Evolutionary conservation across 1,140 invertebrate genomes (phyloP).

Genomic region (Rhynchophorus ferrugineus): DNA sequence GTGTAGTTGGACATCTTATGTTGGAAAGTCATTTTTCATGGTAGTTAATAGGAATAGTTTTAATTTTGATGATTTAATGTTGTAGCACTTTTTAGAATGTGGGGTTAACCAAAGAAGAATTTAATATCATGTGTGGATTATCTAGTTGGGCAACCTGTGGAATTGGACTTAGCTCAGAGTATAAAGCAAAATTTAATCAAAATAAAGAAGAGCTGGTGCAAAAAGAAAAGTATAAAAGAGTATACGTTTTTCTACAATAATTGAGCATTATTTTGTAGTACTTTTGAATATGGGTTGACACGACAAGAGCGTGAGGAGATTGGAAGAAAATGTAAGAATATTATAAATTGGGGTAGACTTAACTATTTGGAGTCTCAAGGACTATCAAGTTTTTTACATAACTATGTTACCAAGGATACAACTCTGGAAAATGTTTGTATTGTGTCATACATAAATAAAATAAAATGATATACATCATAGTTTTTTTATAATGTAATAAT

Average conservation of each 20-base stretch:
- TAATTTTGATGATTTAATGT: conserved; percentile 9
- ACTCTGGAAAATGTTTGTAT: conserved; percentile 76
- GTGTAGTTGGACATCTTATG: conserved; percentile 62
- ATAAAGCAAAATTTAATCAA: conserved; percentile 7
- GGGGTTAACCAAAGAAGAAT: conserved; percentile 56
- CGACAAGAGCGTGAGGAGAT: conserved; percentile 50
- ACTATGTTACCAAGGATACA: conserved; percentile 55
- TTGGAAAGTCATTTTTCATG: conserved; percentile 56
- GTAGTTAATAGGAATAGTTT: conserved; percentile 27
- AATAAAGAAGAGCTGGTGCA: conserved; percentile 9
- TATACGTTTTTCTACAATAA: background rate
- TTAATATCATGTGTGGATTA: conserved; percentile 67
- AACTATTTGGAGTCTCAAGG: conserved; percentile 51
- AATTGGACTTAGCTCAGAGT: conserved; percentile 46
- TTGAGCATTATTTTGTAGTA: conserved; percentile 17
- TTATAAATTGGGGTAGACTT: conserved; percentile 70
- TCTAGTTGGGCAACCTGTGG: conserved; percentile 82
- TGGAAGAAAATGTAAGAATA: conserved; percentile 63
- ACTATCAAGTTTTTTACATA: conserved; percentile 52
- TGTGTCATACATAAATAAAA: conserved; percentile 42
- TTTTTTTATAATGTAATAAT: too few relatives aligned
- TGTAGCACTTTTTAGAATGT: conserved; percentile 41
- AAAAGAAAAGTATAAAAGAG: conserved; percentile 16
- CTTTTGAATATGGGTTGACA: conserved; percentile 28
- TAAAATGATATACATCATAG: background rate